Conservation (phyloP, 2,888 invertebrate species). For the Erebia palarica region DNA sequence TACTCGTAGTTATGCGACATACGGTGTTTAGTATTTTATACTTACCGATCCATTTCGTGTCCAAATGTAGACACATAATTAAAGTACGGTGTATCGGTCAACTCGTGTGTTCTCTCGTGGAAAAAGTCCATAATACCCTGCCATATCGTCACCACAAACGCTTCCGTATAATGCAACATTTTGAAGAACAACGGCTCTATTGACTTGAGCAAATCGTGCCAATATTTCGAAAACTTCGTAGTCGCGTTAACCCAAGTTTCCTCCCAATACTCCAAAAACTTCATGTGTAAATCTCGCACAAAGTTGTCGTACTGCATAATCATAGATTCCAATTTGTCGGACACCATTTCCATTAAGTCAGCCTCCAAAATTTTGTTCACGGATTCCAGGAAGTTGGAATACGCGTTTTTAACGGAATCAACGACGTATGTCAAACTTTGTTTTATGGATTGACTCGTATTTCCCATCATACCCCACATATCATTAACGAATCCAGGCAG, state of each 20-base stretch:
- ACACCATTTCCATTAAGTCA: constrained; percentile 88
- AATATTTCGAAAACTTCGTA: constrained; percentile 84
- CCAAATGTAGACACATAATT: constrained; percentile 90
- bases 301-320: constrained; percentile 91
- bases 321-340: constrained; percentile 85
- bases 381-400: constrained; percentile 86
- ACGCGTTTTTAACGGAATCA: constrained; percentile 87
- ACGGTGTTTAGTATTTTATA: constrained; percentile 23
- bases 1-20: too few relatives aligned
- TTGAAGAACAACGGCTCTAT: constrained; percentile 91
- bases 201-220: constrained; percentile 87
- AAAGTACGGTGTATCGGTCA: constrained; percentile 91
- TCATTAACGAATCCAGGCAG: constrained; percentile 91
- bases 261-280: constrained; percentile 85
- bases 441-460: constrained; percentile 90
- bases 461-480: constrained; percentile 93
- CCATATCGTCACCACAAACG: constrained; percentile 87
- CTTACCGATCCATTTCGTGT: constrained; percentile 87
- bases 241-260: constrained; percentile 88
- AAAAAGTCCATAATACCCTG: constrained; percentile 90
- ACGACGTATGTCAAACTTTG: constrained; percentile 89
- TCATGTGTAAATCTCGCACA: constrained; percentile 89
- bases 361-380: constrained; percentile 87
- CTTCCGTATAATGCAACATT: constrained; percentile 88
- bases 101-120: constrained; percentile 89